phyloP scores from a whole-genome alignment of 2,888 invertebrate species.

The Sussaba pulchella region DNA sequence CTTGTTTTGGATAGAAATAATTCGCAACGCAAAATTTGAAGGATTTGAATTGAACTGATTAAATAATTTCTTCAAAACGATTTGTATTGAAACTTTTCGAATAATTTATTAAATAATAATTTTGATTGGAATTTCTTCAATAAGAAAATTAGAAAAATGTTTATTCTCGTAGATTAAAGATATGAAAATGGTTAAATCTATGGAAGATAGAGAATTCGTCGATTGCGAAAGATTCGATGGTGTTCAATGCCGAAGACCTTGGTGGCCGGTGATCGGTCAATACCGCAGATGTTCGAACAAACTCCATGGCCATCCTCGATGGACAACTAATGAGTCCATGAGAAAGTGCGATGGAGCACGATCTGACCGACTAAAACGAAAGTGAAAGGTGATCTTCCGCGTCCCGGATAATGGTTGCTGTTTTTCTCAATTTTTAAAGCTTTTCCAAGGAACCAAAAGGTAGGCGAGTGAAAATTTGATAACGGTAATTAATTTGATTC shows the following conservation, averaged over 20 bases:
- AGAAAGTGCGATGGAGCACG: constrained; percentile 56
- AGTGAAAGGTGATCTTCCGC: constrained; percentile 62
- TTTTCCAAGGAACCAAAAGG: no score
- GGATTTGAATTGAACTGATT: no score
- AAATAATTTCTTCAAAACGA: no score
- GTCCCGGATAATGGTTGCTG: neutral
- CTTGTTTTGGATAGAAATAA: neutral
- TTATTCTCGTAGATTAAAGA: constrained; percentile 5
- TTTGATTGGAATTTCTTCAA: no score
- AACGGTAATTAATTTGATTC: no score
- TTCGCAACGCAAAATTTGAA: no score
- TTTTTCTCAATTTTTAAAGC: no score
- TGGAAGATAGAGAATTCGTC: neutral
- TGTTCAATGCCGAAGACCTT: constrained; percentile 36
- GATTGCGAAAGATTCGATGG: constrained; percentile 12
- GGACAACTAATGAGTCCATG: constrained; percentile 2
- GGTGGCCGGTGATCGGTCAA: constrained; percentile 56
- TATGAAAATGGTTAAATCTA: neutral
- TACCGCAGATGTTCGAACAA: constrained; percentile 34
- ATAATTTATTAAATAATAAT: no score
- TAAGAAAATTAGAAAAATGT: neutral
- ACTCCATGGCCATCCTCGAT: constrained; percentile 58
- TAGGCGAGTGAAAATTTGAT: no score
- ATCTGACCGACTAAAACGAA: constrained; percentile 59
- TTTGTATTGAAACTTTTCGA: no score